Evolutionary conservation across 2,113 vertebrate genomes (phyloP), one percentile per base, ranked within the genome.

Genomic region (Lophotis ruficrista): DNA sequence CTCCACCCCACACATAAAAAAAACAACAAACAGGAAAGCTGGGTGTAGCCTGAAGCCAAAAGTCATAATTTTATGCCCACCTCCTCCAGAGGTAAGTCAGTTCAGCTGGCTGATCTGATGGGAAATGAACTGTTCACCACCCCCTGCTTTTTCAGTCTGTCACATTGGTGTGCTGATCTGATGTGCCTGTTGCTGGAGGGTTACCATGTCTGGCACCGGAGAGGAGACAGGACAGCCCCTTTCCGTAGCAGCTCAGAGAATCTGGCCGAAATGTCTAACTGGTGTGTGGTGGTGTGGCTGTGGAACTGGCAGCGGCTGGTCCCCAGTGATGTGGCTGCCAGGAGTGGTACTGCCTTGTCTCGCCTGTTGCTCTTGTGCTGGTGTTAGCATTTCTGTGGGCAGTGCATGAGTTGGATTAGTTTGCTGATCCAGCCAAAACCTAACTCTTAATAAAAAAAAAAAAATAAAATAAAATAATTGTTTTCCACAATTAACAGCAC

Each of bases 311-410:
- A 10, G n/a, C 1, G 21, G 6, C 53, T 43, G 57, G 9, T 23
- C 23, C 19, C 1, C 0, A 7, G 50, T 2, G 10, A 4, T 19
- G 76, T 21, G 16, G 47, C 83, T 58, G 51, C 48, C 35, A n/a
- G 35, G 33, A 75, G 61, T 1, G 0, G 24, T 35, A 3, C 23
- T 51, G 56, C 78, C 86, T 75, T 9, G 19, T 66, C 37, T 64
- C 0, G 6, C 73, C 69, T 7, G 33, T 14, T 71, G 45, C 61
- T 64, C 70, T 37, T 57, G 27, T 31, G 66, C 89, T 72, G 75
- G 27, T n/a, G 10, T 1, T n/a, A 50, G 23, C 18, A 2, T 61
- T 60, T 84, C 19, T 45, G 61, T 80, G 82, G 78, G 92, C 62
- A 47, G 58, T 11, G 21, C 10, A 2, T 7, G 35, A 16, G 33